Base-by-base conservation (phyloP, 2,113 vertebrate species). In the Dasyprocta punctata region DNA sequence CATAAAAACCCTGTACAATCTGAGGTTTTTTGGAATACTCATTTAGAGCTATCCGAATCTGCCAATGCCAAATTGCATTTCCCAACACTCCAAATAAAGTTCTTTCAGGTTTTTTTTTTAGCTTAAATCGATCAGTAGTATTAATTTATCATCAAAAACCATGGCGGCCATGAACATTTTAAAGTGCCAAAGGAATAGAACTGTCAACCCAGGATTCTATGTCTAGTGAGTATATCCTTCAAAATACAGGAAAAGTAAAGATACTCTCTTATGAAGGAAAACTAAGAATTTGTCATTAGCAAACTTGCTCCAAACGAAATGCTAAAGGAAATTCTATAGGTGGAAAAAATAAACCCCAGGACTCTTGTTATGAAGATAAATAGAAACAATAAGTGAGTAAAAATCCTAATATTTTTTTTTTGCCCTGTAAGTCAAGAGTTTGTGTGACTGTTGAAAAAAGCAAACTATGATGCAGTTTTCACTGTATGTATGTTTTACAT, bases 401-500 rank as follows among this genome's bases (percentile, higher is more conserved):
- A 73, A 33, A 44, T 36, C 61, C 20, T 11, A 56, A 73, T 73
- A 82, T 26, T n/a, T 49, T 56, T 41, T 73, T 41, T 82, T 63
- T 56, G 41, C n/a, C 16, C 41, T 85, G 60, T 69, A 86, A 54
- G 44, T 81, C 24, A 86, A 82, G 78, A 90, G 85, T 91, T 56
- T 77, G 52, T 75, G 56, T 87, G 75, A 82, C 38, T 82, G 30
- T 41, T 86, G 56, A 73, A 47, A 82, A 94, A 89, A 94, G 52
- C 38, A 95, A 85, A 52, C 77, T 49, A 65, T 92, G 20, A 52
- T 52, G 56, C 7, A 49, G 38, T 84, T 94, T 84, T 92, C 58
- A 78, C 41, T 69, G 41, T 41, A 47, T 54, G 24, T 60, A 69
- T 80, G 86, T 80, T 49, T 87, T 67, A 58, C 87, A 49, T 16